A percentile compares a stretch with the other conserved stretches of the same genome.
These are phyloP conservation scores for Cricetomys ansorgei DNA, from an alignment of 2,113 vertebrate species.

Conservation along the genomic window DNA sequence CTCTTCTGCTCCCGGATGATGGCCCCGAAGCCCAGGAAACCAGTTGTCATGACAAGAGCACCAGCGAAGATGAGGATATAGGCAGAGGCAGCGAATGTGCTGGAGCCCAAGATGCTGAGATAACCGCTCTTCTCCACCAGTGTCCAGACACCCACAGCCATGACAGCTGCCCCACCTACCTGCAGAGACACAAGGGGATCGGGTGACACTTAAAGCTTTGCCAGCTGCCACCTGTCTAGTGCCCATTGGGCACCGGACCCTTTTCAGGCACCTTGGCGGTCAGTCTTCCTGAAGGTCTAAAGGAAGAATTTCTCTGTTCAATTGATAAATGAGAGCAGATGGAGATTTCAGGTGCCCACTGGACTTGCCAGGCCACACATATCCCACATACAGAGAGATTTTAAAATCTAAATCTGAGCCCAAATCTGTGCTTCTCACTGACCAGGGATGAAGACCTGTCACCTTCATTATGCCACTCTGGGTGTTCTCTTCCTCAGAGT, in stretches of 20 bases:
- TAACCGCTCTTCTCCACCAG: slow-evolving; percentile 92
- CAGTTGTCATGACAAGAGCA: slow-evolving; percentile 89
- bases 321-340: background rate
- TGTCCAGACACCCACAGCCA: slow-evolving; percentile 92
- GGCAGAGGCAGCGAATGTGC: slow-evolving; percentile 90
- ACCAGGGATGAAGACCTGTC: too few relatives aligned
- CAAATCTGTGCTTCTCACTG: background rate
- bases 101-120: slow-evolving; percentile 90
- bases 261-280: rapidly evolving
- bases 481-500: rapidly evolving
- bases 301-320: background rate
- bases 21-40: slow-evolving; percentile 92
- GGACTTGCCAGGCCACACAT: background rate
- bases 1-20: slow-evolving; percentile 90
- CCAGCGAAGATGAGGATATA: slow-evolving; percentile 92
- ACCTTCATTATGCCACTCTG: rapidly evolving
- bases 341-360: background rate
- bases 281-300: background rate
- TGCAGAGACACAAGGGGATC: slow-evolving; percentile 40
- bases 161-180: slow-evolving; percentile 89
- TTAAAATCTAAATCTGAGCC: background rate
- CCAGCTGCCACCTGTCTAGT: rapidly evolving
- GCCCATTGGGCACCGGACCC: rapidly evolving
- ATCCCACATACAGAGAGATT: too few relatives aligned
- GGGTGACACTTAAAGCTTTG: rapidly evolving